phyloP scores from a whole-genome alignment of 2,888 invertebrate genomes.

The Melinaea menophilus region DNA sequence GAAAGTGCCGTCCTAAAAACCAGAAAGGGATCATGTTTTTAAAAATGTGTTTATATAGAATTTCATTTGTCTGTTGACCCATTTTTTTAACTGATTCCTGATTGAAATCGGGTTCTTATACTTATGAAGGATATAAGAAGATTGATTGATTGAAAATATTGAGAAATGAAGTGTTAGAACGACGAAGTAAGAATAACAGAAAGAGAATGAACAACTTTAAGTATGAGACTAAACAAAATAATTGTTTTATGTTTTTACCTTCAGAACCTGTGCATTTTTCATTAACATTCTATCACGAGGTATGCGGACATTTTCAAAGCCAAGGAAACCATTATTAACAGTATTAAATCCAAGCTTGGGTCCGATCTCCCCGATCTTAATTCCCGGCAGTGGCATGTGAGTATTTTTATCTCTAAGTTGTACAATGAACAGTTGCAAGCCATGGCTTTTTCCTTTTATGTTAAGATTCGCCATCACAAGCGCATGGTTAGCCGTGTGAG shows the following conservation, averaged over 20 bases:
- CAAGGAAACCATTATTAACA: conserved; percentile 95
- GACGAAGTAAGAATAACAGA: too few relatives aligned
- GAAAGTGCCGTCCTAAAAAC: conserved; percentile 86
- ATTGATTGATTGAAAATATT: not conserved
- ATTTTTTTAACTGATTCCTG: too few relatives aligned
- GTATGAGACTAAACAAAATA: not conserved
- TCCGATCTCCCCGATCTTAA: conserved; percentile 96
- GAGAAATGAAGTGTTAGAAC: not conserved
- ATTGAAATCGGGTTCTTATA: too few relatives aligned
- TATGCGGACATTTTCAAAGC: conserved; percentile 90
- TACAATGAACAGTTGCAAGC: conserved; percentile 94
- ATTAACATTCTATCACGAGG: conserved; percentile 93
- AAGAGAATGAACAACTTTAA: not conserved
- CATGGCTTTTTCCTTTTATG: conserved; percentile 86
- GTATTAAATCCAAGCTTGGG: conserved; percentile 93
- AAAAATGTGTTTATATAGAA: too few relatives aligned
- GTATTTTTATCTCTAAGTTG: conserved; percentile 93
- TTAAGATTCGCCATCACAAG: conserved; percentile 94
- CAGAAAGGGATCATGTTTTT: not conserved
- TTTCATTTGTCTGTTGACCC: too few relatives aligned
- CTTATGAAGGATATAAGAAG: not conserved
- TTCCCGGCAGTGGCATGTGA: conserved; percentile 89
- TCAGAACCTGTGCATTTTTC: conserved; percentile 91
- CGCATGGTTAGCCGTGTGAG: conserved; percentile 93
- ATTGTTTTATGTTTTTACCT: conserved; percentile 47